phyloP scores from a whole-genome alignment of 1,140 invertebrate genomes.

The Danaus plexippus region DNA sequence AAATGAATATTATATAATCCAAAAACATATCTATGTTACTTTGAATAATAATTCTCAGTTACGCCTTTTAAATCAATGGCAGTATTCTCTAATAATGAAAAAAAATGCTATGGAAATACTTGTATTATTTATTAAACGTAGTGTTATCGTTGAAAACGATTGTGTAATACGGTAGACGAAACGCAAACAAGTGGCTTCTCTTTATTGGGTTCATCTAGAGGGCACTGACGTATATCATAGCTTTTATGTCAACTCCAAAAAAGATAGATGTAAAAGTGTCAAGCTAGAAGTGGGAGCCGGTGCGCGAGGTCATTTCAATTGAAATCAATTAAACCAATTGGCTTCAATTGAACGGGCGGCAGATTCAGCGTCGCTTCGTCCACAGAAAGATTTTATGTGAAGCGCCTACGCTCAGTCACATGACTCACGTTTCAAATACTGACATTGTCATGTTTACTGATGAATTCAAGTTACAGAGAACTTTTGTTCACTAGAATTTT shows the following conservation, averaged over 20 bases:
- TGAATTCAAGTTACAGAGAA: too few species aligned
- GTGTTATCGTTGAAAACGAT: constrained; percentile 1
- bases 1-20: too few species aligned
- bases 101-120: too few species aligned
- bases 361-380: constrained; percentile 61
- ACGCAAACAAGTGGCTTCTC: constrained; percentile 14
- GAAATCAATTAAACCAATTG: constrained; percentile 69
- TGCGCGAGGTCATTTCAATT: constrained; percentile 69
- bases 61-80: too few species aligned
- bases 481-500: too few species aligned
- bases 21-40: too few species aligned
- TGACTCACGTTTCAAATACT: constrained; percentile 36
- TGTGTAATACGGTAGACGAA: constrained; percentile 7
- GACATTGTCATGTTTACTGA: too few species aligned
- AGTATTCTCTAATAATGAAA: too few species aligned
- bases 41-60: too few species aligned
- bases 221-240: constrained; percentile 53
- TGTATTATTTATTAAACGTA: not conserved
- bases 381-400: constrained; percentile 67
- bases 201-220: constrained; percentile 29
- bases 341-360: constrained; percentile 64
- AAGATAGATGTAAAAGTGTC: constrained; percentile 70
- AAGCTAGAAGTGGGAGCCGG: constrained; percentile 64
- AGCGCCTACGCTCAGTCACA: constrained; percentile 62
- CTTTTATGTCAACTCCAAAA: constrained; percentile 67